Evolutionary conservation across 2,113 vertebrate genomes (phyloP).

Genomic region (Megaleporinus macrocephalus): DNA sequence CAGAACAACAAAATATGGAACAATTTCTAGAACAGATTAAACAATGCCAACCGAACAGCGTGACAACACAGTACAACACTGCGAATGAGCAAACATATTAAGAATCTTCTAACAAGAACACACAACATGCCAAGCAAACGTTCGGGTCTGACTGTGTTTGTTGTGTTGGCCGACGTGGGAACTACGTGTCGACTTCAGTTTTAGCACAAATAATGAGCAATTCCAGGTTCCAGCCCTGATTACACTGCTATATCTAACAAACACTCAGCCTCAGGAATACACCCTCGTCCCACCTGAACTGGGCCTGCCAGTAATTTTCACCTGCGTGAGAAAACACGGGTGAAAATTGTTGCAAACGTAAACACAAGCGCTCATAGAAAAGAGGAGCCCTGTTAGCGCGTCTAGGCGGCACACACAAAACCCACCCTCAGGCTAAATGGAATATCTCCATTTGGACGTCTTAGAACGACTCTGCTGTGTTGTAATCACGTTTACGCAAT

Average conservation of each 20-base stretch:
- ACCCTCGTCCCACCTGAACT: slow-evolving; percentile 9
- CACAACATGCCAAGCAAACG: not conserved
- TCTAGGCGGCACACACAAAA: slow-evolving; percentile 11
- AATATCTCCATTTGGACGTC: slow-evolving; percentile 57
- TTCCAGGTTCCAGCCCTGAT: too few species aligned
- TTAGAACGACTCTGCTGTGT: slow-evolving; percentile 28
- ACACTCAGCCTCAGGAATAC: not conserved
- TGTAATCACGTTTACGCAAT: slow-evolving; percentile 58
- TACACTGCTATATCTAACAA: not conserved
- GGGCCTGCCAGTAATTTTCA: slow-evolving; percentile 41
- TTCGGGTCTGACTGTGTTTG: not conserved
- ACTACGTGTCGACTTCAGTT: too few species aligned
- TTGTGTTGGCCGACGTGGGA: too few species aligned
- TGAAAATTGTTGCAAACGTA: slow-evolving; percentile 36
- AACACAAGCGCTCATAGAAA: slow-evolving; percentile 8
- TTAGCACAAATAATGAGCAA: too few species aligned
- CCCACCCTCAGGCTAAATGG: slow-evolving; percentile 51
- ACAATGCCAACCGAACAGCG: too few species aligned
- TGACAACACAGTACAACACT: too few species aligned
- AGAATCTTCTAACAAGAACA: not conserved
- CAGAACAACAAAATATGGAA: too few species aligned
- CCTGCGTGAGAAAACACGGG: slow-evolving; percentile 21
- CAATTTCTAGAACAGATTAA: too few species aligned
- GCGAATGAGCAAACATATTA: too few species aligned
- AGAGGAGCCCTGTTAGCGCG: slow-evolving; percentile 10